Evolutionary conservation across 1,140 invertebrate species (phyloP).

Genomic region (Hylyphantes graminicola): DNA sequence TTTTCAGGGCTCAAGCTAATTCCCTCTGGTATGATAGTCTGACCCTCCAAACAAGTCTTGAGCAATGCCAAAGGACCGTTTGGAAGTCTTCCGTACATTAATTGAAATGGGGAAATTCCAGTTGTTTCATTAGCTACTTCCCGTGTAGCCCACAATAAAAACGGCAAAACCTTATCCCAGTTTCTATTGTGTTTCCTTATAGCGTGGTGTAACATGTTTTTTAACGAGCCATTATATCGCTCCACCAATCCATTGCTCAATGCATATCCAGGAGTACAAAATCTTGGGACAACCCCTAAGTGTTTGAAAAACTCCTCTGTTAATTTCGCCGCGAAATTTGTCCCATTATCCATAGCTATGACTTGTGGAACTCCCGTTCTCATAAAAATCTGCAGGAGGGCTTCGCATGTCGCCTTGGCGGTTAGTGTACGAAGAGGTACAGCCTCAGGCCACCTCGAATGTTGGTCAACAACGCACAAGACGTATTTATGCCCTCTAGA

Average conservation of each 20-base stretch:
- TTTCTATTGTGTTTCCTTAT: background rate
- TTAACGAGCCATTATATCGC: background rate
- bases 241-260: conserved; percentile 1
- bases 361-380: conserved; percentile 15
- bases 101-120: conserved; percentile 1
- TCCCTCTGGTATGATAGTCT: background rate
- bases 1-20: background rate
- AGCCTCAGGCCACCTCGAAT: no score
- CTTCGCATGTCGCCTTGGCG: conserved; percentile 20
- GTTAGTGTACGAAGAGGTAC: background rate
- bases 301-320: background rate
- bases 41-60: background rate
- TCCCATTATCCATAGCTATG: conserved; percentile 26
- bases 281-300: background rate
- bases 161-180: background rate
- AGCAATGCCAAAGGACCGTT: background rate
- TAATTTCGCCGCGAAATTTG: background rate
- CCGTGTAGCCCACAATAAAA: background rate
- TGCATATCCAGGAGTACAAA: conserved; percentile 7
- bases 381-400: background rate
- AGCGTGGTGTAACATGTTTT: background rate
- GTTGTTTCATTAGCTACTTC: conserved; percentile 10
- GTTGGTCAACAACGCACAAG: conserved; percentile 13
- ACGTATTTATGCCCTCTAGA: conserved; percentile 10
- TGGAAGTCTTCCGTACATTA: conserved; percentile 21